Percentiles rank a stretch among this genome's conserved stretches.
phyloP scores from a whole-genome alignment of 2,113 vertebrate species.

The Cricetomys ansorgei region DNA sequence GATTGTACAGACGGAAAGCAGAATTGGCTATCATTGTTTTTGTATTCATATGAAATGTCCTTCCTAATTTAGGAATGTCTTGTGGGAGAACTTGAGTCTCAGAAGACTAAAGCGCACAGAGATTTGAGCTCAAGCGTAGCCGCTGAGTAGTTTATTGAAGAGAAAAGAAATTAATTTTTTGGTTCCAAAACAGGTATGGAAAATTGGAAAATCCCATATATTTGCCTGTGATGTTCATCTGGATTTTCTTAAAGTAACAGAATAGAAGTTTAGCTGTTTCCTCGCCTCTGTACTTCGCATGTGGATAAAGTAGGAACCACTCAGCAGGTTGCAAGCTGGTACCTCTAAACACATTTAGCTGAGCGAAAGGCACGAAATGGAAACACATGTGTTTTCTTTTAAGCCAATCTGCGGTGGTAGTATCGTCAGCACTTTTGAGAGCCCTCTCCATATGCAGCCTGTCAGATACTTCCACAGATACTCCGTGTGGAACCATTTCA shows the following conservation, averaged over 20 bases:
- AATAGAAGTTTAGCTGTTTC: slow-evolving; percentile 36
- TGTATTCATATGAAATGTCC: not conserved
- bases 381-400: slow-evolving; percentile 88
- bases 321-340: slow-evolving; percentile 80
- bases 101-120: not conserved
- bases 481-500: slow-evolving; percentile 79
- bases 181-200: not conserved
- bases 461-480: slow-evolving; percentile 80
- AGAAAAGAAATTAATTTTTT: not conserved
- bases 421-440: slow-evolving; percentile 84
- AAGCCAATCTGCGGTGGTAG: slow-evolving; percentile 80
- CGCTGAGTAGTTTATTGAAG: not conserved
- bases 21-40: not conserved
- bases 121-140: not conserved
- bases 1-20: not conserved
- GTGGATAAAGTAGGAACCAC: slow-evolving; percentile 84
- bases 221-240: slow-evolving; percentile 54
- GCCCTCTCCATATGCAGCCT: slow-evolving; percentile 61
- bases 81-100: not conserved
- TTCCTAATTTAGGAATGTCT: not conserved
- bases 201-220: slow-evolving; percentile 2
- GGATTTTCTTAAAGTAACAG: slow-evolving; percentile 28
- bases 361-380: slow-evolving; percentile 82
- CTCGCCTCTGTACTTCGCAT: slow-evolving; percentile 73
- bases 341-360: slow-evolving; percentile 83